Percentiles rank a stretch among this genome's conserved stretches.
These are phyloP conservation scores for Rostratula benghalensis DNA, from an alignment of 2,113 vertebrate species.

Conservation along the genomic window DNA sequence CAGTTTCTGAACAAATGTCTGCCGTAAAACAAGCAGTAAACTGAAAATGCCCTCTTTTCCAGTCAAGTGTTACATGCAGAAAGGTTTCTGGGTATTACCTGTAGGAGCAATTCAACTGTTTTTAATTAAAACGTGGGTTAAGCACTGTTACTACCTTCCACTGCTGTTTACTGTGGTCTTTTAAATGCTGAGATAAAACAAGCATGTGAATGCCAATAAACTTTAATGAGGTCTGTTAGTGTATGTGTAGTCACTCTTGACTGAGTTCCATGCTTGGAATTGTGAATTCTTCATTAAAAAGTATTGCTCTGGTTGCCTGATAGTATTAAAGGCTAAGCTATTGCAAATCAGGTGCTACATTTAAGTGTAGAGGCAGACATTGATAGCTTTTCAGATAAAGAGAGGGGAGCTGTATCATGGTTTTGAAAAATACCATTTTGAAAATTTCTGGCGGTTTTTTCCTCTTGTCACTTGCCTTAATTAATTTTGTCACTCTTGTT, in stretches of 20 bases:
- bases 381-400: not conserved
- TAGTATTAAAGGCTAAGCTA: conserved; percentile 15
- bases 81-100: not conserved
- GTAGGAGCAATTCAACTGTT: not conserved
- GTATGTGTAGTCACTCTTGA: not conserved
- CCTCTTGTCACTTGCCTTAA: not conserved
- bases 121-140: conserved; percentile 10
- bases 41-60: not conserved
- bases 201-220: not conserved
- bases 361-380: not conserved
- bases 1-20: not conserved
- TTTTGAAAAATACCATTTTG: not conserved
- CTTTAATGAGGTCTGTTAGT: not conserved
- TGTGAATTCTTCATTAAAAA: conserved; percentile 16
- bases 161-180: not conserved
- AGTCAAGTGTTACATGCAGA: not conserved
- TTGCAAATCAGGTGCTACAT: not conserved
- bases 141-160: not conserved
- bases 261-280: conserved; percentile 19
- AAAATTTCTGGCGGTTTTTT: not conserved
- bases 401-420: not conserved
- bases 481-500: conserved; percentile 21
- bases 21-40: not conserved
- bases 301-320: not conserved
- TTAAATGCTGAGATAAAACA: not conserved